Conservation (phyloP, 2,113 vertebrate species). For the Protobothrops mucrosquamatus region DNA sequence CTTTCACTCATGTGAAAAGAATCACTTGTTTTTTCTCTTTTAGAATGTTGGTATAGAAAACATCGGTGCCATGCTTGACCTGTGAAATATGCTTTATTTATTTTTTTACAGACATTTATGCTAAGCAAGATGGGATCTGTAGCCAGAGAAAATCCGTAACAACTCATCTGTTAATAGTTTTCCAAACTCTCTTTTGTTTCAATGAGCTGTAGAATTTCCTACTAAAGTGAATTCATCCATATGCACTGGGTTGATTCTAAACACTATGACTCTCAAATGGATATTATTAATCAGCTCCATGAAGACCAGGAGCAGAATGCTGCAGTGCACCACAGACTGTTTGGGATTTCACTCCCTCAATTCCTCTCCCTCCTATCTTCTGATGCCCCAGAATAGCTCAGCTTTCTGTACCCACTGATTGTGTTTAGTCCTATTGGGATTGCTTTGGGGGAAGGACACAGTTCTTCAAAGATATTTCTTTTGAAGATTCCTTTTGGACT, state of each 20-base stretch:
- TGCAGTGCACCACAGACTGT: background rate
- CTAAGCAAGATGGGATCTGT: background rate
- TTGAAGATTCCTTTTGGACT: background rate
- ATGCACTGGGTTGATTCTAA: background rate
- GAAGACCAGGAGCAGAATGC: background rate
- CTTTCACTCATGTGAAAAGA: background rate
- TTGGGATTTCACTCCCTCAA: background rate
- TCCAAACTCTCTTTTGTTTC: background rate
- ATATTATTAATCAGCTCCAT: background rate
- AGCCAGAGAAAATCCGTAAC: background rate
- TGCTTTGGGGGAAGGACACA: background rate
- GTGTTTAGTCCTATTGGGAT: background rate
- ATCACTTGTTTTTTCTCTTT: background rate
- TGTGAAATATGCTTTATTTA: background rate
- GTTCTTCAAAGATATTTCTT: background rate
- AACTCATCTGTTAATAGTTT: background rate
- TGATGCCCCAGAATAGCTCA: too few relatives aligned
- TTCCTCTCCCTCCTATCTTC: background rate
- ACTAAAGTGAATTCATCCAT: background rate
- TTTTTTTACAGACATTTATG: background rate
- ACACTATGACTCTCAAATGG: background rate
- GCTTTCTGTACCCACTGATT: background rate
- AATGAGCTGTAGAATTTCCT: background rate
- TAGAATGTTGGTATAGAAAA: background rate
- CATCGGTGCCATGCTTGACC: background rate